Base-by-base conservation (phyloP, 2,888 invertebrate species). In the Nomada goodeniana region DNA sequence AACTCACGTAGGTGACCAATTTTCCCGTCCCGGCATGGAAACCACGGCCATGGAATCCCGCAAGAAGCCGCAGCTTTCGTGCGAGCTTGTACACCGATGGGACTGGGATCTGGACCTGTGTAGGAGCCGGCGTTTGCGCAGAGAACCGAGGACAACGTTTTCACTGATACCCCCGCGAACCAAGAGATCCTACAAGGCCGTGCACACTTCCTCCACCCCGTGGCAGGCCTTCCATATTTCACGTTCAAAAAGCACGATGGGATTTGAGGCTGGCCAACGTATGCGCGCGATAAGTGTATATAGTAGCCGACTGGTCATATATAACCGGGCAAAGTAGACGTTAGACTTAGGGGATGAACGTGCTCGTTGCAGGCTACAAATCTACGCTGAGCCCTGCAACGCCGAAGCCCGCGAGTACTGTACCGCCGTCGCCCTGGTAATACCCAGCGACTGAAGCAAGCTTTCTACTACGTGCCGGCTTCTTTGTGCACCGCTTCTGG, bases 341-440 rank as follows among this genome's bases (percentile, higher is more conserved):
- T 88, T 87, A 90, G 91, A 90, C 91, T 91, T 90, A 91, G 88
- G 90, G 89, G 91, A 91, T 87, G 90, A 91, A 90, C 90, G 91
- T 90, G 91, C 88, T 87, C 90, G 89, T 91, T 89, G 88, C 89
- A 81, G 88, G 91, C 91, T 90, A 92, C 92, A 92, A 92, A 92
- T 91, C 91, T 92, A 92, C 87, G 87, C 85, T 89, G 90, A 91
- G 91, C 90, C 88, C 74, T 69, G 84, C 83, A 82, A 86, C 83
- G 88, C 86, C 83, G 84, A 86, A 80, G 73, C 84, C 71, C 83
- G 85, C 88, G 88, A 88, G 82, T 85, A 88, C 84, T 72, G 74
- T 83, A 84, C 76, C 76, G 75, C 29, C 81, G 65, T 68, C 73
- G 77, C 69, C 63, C 73, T 18, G 44, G 86, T 86, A 87, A 87